Base-by-base conservation (phyloP, 2,888 invertebrate genomes). In the Carabus problematicus region DNA sequence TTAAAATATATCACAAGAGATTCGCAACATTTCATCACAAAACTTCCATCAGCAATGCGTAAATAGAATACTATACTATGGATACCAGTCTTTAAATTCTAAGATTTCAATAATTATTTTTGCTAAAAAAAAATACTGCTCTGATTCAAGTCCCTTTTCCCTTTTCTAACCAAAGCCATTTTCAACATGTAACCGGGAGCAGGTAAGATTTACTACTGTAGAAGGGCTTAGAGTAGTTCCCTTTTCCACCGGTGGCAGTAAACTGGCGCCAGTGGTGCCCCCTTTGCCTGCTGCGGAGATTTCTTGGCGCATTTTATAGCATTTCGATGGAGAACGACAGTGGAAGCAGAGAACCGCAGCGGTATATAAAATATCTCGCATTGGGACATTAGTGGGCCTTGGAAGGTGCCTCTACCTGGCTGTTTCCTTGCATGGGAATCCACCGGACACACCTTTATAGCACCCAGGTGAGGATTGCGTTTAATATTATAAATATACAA, bases 131-230 rank as follows among this genome's bases (percentile, higher is more conserved):
- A 29, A 29, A 6, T 29, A n/a, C n/a, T 29, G 6, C 2, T 3
- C 3, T 29, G 29, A 29, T 29, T 29, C 29, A 29, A 29, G 29
- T 29, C 29, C 6, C 3, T 6, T 3, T 6, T 3, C 29, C 3
- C 29, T 29, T n/a, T 29, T 2, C 29, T 29, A 29, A 29, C 29
- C 29, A 29, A 29, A 1, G 45, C 45, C 45, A 6, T 7, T 45
- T 6, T 1, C 45, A 45, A 45, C 1, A 45, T 2, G 11, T 45
- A 11, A 45, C 45, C 6, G 29, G 29, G 29, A 29, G 3, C 29
- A 29, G 29, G 29, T 29, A 29, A 76, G 77, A 77, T 77, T 77
- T 77, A 77, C 77, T 76, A 72, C 75, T 75, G 75, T 72, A 73
- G 74, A 29, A 75, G 77, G 74, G 77, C 77, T 77, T 77, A 77